phyloP scores from a whole-genome alignment of 2,113 vertebrate species.

The Triplophysa dalaica region DNA sequence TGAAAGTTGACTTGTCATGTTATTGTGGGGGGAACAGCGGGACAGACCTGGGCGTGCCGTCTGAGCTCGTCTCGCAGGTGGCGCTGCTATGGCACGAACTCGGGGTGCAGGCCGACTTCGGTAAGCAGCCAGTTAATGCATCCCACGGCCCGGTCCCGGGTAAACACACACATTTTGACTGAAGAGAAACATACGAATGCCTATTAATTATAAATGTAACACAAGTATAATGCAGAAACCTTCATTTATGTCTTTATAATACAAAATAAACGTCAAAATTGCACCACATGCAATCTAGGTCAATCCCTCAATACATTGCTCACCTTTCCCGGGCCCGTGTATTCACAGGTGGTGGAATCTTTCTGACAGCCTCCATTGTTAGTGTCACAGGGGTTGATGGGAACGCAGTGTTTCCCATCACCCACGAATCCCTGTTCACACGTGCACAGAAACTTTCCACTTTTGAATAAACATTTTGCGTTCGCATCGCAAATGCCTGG shows the following conservation, averaged over 20 bases:
- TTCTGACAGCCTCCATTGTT: conserved; percentile 84
- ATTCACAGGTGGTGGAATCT: conserved; percentile 81
- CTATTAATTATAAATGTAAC: background rate
- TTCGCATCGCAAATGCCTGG: conserved; percentile 75
- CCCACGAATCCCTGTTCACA: conserved; percentile 83
- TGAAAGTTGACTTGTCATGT: conserved; percentile 1
- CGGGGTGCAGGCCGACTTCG: conserved; percentile 64
- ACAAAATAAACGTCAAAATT: background rate
- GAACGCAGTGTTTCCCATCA: conserved; percentile 82
- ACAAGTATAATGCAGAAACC: background rate
- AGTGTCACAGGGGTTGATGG: conserved; percentile 80
- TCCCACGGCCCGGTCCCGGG: conserved; percentile 67
- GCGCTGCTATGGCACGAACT: conserved; percentile 75
- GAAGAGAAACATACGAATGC: conserved; percentile 32
- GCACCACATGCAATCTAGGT: too few species aligned
- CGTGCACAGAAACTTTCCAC: conserved; percentile 72
- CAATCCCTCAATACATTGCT: conserved; percentile 22
- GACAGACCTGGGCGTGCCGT: conserved; percentile 69
- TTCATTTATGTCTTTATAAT: too few species aligned
- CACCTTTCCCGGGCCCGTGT: conserved; percentile 81
- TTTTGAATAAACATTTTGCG: conserved; percentile 75
- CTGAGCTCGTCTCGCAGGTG: conserved; percentile 68
- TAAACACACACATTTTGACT: conserved; percentile 84
- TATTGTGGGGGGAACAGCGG: background rate
- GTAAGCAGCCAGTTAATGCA: conserved; percentile 68